These are phyloP conservation scores for Zoanthus gigantus DNA, from an alignment of 92 coral and sea anemone genomes.

Conservation along the genomic window DNA sequence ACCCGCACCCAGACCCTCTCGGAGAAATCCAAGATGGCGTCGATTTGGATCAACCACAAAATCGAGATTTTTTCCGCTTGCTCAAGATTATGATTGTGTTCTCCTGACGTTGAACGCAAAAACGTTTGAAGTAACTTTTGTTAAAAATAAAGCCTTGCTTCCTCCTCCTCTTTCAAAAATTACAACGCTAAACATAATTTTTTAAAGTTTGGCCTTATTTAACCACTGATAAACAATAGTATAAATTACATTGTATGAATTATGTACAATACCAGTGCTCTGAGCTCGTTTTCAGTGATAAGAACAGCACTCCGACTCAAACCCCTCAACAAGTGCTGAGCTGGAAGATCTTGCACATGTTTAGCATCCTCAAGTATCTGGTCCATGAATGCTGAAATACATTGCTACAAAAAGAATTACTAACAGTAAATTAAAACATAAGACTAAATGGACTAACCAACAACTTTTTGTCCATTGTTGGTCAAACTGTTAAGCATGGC, in stretches of 20 bases:
- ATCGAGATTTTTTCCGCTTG: too few species aligned
- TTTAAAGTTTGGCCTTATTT: neutral
- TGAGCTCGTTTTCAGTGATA: constrained; percentile 90
- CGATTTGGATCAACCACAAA: too few species aligned
- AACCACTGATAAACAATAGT: neutral
- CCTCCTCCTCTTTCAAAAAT: too few species aligned
- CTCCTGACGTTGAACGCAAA: too few species aligned
- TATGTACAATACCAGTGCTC: constrained; percentile 76
- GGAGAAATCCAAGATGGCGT: too few species aligned
- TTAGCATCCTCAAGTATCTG: constrained; percentile 71
- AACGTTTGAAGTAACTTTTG: too few species aligned
- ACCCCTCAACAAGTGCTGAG: constrained; percentile 75
- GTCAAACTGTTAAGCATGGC: too few species aligned
- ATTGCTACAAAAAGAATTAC: constrained; percentile 53
- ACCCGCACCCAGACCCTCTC: too few species aligned
- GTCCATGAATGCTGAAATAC: constrained; percentile 84
- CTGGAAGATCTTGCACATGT: constrained; percentile 62
- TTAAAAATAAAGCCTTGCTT: too few species aligned
- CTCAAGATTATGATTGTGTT: too few species aligned
- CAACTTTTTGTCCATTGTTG: too few species aligned
- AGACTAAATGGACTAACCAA: too few species aligned
- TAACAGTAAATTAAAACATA: neutral
- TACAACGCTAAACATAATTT: neutral
- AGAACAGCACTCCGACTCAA: constrained; percentile 89
- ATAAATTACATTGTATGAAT: neutral